Base-by-base conservation (phyloP, 53 echinoderm and acorn worm genomes). In the Zoroaster sp. region DNA sequence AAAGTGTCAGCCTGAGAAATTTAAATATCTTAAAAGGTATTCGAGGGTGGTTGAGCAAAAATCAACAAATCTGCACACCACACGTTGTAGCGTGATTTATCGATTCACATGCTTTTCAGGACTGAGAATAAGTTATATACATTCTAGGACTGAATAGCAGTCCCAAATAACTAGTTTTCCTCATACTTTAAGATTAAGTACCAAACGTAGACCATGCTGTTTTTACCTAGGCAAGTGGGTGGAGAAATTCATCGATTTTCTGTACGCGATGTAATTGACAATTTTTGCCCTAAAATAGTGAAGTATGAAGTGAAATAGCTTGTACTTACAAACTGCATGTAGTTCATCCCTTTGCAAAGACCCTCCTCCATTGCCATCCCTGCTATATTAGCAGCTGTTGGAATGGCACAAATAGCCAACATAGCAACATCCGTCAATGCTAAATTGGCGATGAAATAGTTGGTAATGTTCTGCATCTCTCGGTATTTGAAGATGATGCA, bases 391-490 rank as follows among this genome's bases (percentile, higher is more conserved):
- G 95, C 83, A 10, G 93, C 94, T 11, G 99, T 99, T 14, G 99
- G 95, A 63, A 95, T 93, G 20, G 95, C 88, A 89, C 99, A 99
- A 44, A 94, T 99, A 2, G 77, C 68, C 12, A 99, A 74, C 73
- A 99, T 69, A 3, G 96, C 99, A 31, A 99, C 90, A 76, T 99
- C 99, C 11, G 99, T 96, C 45, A 99, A 73, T 1, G 99, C 96
- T 38, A 99, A 79, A 72, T 99, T 99, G 28, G 99, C 99, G 74
- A 99, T 99, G 86, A 96, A 99, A 73, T 96, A 99, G 75, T 99
- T 99, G 51, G 99, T 99, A 25, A 99, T 96, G 70, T 96, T 99
- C 67, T 99, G 99, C 99, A 99, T 99, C 74, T 99, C 99, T 20
- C 91, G 89, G 69, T 99, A 93, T 74, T 83, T 87, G 71, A 96